These are phyloP conservation scores for Fringilla coelebs DNA, from an alignment of 2,797 vertebrate species.

Conservation along the genomic window DNA sequence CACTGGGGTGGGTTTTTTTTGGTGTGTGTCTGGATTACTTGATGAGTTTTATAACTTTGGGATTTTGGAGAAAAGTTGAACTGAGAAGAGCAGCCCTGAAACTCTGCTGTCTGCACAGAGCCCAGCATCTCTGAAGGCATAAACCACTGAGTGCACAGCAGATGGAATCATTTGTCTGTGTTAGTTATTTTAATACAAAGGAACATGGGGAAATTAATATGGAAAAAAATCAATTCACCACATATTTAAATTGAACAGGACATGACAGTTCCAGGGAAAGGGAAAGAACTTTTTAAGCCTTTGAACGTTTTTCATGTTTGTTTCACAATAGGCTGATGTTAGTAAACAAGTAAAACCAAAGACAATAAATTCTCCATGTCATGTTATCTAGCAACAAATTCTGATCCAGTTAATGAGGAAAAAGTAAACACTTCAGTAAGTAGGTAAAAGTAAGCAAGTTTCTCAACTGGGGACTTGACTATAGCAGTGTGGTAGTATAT, in stretches of 20 bases:
- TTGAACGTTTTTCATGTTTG: slow-evolving; percentile 7
- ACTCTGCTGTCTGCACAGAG: neutral
- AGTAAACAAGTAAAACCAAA: slow-evolving; percentile 39
- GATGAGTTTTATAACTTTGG: neutral
- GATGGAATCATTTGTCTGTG: neutral
- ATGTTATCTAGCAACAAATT: neutral
- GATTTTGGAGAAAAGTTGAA: neutral
- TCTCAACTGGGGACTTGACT: neutral
- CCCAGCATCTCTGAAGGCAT: neutral
- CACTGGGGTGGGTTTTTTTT: neutral
- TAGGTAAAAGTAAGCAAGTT: neutral
- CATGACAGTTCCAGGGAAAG: slow-evolving; percentile 12
- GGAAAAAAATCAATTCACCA: neutral
- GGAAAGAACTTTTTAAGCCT: neutral
- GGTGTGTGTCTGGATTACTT: neutral
- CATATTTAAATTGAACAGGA: slow-evolving; percentile 14
- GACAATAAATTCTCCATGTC: neutral
- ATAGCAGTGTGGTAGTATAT: neutral
- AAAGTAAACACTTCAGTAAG: neutral
- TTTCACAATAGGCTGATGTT: slow-evolving; percentile 29
- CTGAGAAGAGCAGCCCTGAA: neutral
- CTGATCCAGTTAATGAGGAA: neutral
- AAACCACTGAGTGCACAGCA: neutral
- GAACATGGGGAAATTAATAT: neutral
- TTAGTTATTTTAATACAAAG: slow-evolving; percentile 24